These are phyloP conservation scores for Ophion ellenae DNA, from an alignment of 2,888 invertebrate species.

Conservation along the genomic window DNA sequence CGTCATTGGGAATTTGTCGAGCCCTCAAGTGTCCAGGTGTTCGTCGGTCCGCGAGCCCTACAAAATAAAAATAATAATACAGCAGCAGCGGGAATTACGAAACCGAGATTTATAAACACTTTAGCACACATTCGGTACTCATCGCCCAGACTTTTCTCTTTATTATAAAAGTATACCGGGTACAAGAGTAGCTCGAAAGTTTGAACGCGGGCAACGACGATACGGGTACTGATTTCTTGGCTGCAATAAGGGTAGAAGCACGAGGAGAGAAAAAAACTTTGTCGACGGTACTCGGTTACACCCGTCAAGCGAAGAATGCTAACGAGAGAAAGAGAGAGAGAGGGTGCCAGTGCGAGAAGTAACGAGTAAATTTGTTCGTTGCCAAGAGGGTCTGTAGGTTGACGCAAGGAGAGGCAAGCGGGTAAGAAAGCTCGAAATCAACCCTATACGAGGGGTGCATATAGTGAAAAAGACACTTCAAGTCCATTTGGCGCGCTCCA, in stretches of 20 bases:
- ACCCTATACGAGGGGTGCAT: background rate
- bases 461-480: slow-evolving; percentile 12
- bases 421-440: slow-evolving; percentile 8
- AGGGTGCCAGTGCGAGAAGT: slow-evolving; percentile 35
- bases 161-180: background rate
- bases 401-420: background rate
- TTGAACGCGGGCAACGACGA: slow-evolving; percentile 13
- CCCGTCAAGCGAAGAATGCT: slow-evolving; percentile 44
- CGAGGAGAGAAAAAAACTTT: slow-evolving; percentile 1
- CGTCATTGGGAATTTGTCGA: slow-evolving; percentile 78
- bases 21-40: slow-evolving; percentile 80
- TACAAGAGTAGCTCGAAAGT: slow-evolving; percentile 13
- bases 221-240: slow-evolving; percentile 36
- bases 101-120: slow-evolving; percentile 36
- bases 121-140: slow-evolving; percentile 45
- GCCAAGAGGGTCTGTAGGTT: slow-evolving; percentile 41
- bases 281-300: slow-evolving; percentile 45
- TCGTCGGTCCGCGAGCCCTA: slow-evolving; percentile 29
- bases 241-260: slow-evolving; percentile 19
- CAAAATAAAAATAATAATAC: slow-evolving; percentile 37
- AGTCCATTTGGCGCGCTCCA: slow-evolving; percentile 7
- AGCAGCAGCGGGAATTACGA: slow-evolving; percentile 25
- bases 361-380: slow-evolving; percentile 41
- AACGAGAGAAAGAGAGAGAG: background rate
- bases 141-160: slow-evolving; percentile 12